Percentiles rank a stretch among this genome's conserved stretches.
Evolutionary conservation across 2,113 vertebrate genomes (phyloP).

Genomic region (Meriones unguiculatus): DNA sequence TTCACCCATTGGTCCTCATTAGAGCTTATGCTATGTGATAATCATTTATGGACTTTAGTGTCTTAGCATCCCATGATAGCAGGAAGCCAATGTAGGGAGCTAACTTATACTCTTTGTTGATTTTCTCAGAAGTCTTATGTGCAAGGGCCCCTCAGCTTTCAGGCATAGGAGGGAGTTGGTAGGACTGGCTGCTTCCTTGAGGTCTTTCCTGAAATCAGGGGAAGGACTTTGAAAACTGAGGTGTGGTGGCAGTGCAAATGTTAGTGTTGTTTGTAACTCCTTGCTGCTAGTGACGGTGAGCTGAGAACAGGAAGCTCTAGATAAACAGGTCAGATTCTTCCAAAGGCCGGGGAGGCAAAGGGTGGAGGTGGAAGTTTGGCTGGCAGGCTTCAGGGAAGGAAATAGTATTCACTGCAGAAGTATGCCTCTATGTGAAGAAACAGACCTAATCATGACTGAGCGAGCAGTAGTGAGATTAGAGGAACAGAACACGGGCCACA

Average conservation of each 20-base stretch:
- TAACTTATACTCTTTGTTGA: too few species aligned
- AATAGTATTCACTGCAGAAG: neutral
- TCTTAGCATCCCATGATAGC: too few species aligned
- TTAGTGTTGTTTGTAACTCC: neutral
- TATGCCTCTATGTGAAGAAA: neutral
- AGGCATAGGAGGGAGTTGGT: too few species aligned
- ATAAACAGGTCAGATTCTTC: neutral
- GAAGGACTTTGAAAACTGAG: neutral
- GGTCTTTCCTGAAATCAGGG: neutral
- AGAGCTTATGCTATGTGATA: neutral
- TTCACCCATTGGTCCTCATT: neutral
- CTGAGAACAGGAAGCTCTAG: neutral
- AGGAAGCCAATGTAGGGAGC: accelerated
- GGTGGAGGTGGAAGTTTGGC: neutral
- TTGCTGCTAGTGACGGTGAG: neutral
- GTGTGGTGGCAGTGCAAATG: accelerated
- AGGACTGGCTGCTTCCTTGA: accelerated
- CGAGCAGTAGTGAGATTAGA: neutral
- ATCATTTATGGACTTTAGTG: too few species aligned
- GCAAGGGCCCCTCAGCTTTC: neutral
- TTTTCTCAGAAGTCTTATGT: too few species aligned
- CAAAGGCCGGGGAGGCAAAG: accelerated
- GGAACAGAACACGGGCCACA: neutral
- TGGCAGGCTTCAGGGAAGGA: neutral
- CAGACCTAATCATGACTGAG: neutral